Conservation (phyloP, 2,888 invertebrate species). For the Monoplex corrugatus region DNA sequence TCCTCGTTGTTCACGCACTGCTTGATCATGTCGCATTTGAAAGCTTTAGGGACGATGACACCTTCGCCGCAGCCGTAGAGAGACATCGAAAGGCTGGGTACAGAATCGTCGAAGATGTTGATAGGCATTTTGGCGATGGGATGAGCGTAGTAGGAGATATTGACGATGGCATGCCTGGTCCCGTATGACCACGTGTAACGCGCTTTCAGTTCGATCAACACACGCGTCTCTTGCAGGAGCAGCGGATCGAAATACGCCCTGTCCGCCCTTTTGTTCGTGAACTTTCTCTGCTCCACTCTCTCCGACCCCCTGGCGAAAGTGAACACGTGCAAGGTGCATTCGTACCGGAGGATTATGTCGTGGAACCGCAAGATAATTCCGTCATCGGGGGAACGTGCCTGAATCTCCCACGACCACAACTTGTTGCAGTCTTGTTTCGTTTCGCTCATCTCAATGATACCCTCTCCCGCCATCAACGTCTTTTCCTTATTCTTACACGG, state of each 20-base stretch:
- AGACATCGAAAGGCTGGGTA: not conserved
- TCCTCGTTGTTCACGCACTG: constrained; percentile 26
- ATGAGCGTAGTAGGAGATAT: constrained; percentile 23
- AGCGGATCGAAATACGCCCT: not conserved
- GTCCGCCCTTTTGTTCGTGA: not conserved
- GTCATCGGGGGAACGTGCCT: not conserved
- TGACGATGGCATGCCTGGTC: not conserved
- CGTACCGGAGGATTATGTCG: not conserved
- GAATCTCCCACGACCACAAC: not conserved
- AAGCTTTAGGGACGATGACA: not conserved
- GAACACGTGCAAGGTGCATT: not conserved
- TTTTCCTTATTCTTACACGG: not conserved
- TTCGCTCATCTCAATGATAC: not conserved
- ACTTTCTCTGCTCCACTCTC: not conserved
- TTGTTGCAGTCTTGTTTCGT: not conserved
- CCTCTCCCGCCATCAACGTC: not conserved
- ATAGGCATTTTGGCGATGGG: not conserved
- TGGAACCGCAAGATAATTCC: constrained; percentile 17
- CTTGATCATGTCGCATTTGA: constrained; percentile 26
- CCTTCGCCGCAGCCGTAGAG: not conserved
- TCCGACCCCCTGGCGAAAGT: not conserved
- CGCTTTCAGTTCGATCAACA: not conserved
- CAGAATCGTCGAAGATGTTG: not conserved
- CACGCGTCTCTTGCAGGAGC: not conserved
- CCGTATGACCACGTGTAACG: too few relatives aligned